Percentiles rank a stretch among this genome's conserved stretches.
Conservation (phyloP, 2,797 vertebrate species). For the Artibeus lituratus region DNA sequence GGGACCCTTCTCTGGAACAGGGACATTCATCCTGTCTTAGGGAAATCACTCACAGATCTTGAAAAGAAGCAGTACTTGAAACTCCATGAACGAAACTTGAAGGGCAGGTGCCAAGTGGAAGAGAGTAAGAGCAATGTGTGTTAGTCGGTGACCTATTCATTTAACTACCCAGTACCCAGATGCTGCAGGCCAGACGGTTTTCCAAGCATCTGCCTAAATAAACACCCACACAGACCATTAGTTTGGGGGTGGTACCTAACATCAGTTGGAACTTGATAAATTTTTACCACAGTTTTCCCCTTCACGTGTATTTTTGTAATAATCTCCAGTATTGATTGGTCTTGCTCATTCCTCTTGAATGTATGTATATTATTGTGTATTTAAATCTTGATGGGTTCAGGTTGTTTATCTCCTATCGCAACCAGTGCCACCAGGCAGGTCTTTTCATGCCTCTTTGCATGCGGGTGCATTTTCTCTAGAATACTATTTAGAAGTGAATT, state of each 20-base stretch:
- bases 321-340: fast-evolving
- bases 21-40: neutral
- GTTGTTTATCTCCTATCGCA: neutral
- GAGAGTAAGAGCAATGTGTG: neutral
- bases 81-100: neutral
- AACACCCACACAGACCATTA: neutral
- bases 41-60: neutral
- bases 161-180: neutral
- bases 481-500: neutral
- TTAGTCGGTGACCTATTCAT: too few relatives aligned
- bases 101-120: neutral
- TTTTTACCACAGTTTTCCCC: neutral
- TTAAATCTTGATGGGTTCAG: neutral
- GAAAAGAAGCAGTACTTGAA: neutral
- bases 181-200: neutral
- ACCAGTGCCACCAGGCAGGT: too few relatives aligned
- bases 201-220: neutral
- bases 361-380: fast-evolving
- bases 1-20: neutral
- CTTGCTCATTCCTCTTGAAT: neutral
- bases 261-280: neutral
- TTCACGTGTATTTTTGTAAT: neutral
- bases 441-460: neutral
- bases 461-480: neutral
- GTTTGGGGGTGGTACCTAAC: neutral